These are phyloP conservation scores for Calcarius lapponicus DNA, from an alignment of 2,797 vertebrate genomes.

Conservation along the genomic window DNA sequence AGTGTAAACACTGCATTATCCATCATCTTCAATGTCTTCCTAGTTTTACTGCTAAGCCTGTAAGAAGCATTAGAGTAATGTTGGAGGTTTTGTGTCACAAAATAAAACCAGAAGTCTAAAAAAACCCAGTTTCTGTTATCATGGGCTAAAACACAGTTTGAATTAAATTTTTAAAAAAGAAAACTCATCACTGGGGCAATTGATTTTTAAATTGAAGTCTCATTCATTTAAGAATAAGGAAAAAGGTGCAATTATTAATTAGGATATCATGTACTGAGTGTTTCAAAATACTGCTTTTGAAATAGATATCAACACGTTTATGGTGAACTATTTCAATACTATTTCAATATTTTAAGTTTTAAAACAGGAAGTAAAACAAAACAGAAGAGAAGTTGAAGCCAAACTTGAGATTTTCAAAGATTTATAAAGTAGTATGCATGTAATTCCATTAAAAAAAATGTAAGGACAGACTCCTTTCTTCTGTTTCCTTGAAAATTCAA, in stretches of 20 bases:
- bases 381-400: neutral
- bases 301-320: neutral
- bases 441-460: neutral
- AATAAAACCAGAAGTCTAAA: neutral
- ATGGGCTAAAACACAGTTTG: neutral
- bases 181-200: neutral
- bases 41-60: neutral
- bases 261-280: neutral
- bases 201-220: neutral
- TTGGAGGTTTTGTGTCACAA: neutral
- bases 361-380: neutral
- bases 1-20: neutral
- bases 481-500: neutral
- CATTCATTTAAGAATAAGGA: neutral
- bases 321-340: neutral
- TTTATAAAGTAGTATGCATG: neutral
- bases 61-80: neutral
- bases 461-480: neutral
- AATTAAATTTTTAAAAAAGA: neutral
- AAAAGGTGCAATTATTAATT: neutral
- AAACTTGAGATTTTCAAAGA: neutral
- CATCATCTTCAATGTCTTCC: neutral
- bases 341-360: too few species aligned
- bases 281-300: neutral
- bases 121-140: fast-evolving